Base-by-base conservation (phyloP, 2,888 invertebrate species). In the Philopedon plagiatum region DNA sequence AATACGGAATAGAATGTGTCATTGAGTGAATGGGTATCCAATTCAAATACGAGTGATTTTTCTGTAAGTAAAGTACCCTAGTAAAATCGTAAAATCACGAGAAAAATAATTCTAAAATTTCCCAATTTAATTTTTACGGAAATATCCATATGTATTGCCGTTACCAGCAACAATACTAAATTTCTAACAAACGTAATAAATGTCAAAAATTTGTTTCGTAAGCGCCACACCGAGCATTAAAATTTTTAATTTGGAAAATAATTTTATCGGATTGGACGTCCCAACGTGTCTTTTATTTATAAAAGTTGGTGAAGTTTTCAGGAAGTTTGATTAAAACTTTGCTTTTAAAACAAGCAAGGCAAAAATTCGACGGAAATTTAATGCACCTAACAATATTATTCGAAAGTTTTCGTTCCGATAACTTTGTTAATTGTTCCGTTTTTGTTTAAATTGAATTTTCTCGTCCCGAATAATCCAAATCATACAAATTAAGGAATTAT, bases 271-370 rank as follows among this genome's bases (percentile, higher is more conserved):
- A 46, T 23, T 21, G 21, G 4, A 44, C 44, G 11, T 44, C 19
- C 18, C 41, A 8, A 41, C 41, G 15, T 7, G 18, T 39, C 23
- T 4, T 11, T 46, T 23, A 23, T 23, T 21, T 46, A 15, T 23
- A 46, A 46, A 11, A 46, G 21, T 46, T 23, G n/a, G 9, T 21
- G 21, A 46, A 46, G 23, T 46, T 46, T 23, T n/a, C 46, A 21
- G 46, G 46, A 46, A 46, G 46, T 46, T 46, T 46, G 46, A 46
- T 46, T 46, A 46, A 46, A 46, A 46, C 23, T 46, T 46, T 23
- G 46, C 46, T 46, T 46, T 46, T 23, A 46, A 46, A 46, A 46
- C 46, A 46, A 46, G 21, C 9, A n/a, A n/a, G 11, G 23, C 46
- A 21, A 21, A 46, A 46, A 23, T 46, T 4, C 46, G 46, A 15